Percentiles rank a stretch among this genome's conserved stretches.
phyloP scores from a whole-genome alignment of 2,113 vertebrate species.

The Riparia riparia region DNA sequence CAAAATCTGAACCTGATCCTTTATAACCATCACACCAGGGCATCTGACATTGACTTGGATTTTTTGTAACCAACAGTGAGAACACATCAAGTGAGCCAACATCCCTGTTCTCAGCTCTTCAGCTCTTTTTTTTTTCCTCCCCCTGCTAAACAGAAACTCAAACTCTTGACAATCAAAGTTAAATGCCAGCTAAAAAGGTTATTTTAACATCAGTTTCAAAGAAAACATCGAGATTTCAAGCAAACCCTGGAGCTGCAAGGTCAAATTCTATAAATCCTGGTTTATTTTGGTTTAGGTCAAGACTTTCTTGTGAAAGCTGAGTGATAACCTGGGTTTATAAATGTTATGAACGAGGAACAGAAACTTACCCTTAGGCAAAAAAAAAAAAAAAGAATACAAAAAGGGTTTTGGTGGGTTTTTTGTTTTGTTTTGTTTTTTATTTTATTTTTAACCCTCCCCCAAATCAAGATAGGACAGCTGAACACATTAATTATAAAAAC shows the following conservation, averaged over 20 bases:
- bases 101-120: not conserved
- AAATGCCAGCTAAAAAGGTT: slow-evolving; percentile 22
- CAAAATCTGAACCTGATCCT: not conserved
- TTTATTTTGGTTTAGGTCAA: not conserved
- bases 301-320: not conserved
- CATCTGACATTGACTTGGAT: not conserved
- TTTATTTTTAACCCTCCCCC: not conserved
- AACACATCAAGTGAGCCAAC: not conserved
- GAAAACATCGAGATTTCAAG: not conserved
- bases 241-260: not conserved
- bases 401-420: not conserved
- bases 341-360: not conserved
- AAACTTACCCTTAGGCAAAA: not conserved
- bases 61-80: not conserved
- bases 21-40: not conserved
- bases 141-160: not conserved
- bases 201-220: not conserved
- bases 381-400: not conserved
- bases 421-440: accelerated
- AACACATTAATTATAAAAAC: not conserved
- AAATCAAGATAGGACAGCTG: not conserved
- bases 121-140: too few relatives aligned
- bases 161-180: not conserved
- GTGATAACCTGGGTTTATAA: not conserved
- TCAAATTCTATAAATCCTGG: not conserved